Base-by-base conservation (phyloP, 2,797 vertebrate species). In the Otolemur crassicaudatus region DNA sequence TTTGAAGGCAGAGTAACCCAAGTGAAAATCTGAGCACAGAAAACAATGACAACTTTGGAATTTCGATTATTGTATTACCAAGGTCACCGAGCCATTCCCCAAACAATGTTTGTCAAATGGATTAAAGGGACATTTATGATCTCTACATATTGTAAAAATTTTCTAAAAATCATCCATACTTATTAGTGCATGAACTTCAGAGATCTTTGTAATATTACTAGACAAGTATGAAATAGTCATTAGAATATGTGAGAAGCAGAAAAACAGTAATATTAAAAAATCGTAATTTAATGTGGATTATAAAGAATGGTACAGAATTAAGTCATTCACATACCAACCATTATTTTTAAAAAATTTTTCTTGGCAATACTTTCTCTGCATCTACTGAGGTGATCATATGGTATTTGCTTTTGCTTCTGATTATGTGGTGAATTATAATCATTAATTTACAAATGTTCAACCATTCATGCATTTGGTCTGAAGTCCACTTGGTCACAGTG, bases 91-190 rank as follows among this genome's bases (percentile, higher is more conserved):
- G 10, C 46, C 11, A 83, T 29, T 84, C 76, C 80, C 1, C 25
- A 84, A 93, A 87, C 29, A 73, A 46, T 77, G 34, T 34, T 77
- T 87, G 2, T 83, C 67, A 69, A 87, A 90, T 84, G 29, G 87
- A 46, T 67, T 92, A 34, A 94, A 91, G 58, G 75, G 27, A 29
- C n/a, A 70, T 69, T 65, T 65, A 80, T n/a, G 7, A n/a, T 79
- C 65, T 87, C 46, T 56, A 87, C 67, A 46, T 75, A 72, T 73
- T 58, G 5, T 27, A n/a, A 75, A 88, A 61, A 0, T 0, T 75
- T 70, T 75, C 83, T 46, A 80, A 92, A 84, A 92, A 14, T 70
- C 13, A 92, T 3, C 2, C 17, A 82, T 20, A 0, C 6, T 83
- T 84, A 34, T 60, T 40, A 72, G 4, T 72, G 46, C 27, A 34